Base-by-base conservation (phyloP, 2,113 vertebrate genomes). In the Mohoua ochrocephala region DNA sequence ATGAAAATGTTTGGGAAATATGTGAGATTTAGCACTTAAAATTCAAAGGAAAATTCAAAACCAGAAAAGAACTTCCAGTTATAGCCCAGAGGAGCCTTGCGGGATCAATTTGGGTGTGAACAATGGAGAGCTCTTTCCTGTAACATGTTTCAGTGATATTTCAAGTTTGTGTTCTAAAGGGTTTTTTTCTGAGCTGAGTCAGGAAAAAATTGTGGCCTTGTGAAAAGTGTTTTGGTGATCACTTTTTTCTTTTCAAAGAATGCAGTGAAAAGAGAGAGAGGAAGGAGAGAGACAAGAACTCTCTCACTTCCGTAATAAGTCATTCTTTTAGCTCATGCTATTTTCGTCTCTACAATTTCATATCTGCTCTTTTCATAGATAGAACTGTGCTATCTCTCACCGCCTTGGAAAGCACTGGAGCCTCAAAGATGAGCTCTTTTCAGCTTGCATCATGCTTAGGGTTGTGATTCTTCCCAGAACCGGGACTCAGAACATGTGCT, bases 301-400 rank as follows among this genome's bases (percentile, higher is more conserved):
- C 6, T 42, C 23, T 59, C 27, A 9, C 49, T 77, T 73, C 41
- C 44, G 8, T 76, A 87, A 73, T 23, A 93, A 80, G 56, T 37
- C 33, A 37, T 44, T 91, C 27, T 82, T 76, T 39, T 24, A 80
- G 41, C 57, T 73, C 11, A 21, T n/a, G 65, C 63, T 95, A 89
- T 94, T 94, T 96, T 88, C 88, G 91, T 74, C 82, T 78, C n/a
- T 50, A 39, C 39, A 60, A 74, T 83, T 69, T 93, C 82, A 27
- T 92, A 97, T 93, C 85, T 88, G 37, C 50, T 50, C 45, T 92
- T 88, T 74, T 56, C 52, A 73, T 22, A 92, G 94, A 90, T 69
- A 92, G 85, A 97, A 94, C 37, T 39, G 15, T 37, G 53, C 67
- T 88, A 4, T 76, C 67, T 76, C 71, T 65, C 88, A 73, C 70